Evolutionary conservation across 2,888 invertebrate species (phyloP).

Genomic region (Blastobasis adustella): DNA sequence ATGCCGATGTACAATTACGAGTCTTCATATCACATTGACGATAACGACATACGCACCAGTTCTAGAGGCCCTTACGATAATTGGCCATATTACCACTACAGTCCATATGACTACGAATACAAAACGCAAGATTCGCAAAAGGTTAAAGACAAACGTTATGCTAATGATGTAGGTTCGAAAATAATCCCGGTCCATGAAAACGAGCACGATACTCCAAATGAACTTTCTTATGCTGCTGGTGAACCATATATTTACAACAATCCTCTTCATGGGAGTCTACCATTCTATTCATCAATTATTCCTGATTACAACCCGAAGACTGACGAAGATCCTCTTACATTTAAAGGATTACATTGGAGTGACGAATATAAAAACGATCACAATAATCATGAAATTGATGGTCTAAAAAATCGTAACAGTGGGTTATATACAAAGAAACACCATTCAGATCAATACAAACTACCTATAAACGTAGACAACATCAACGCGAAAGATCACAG

Average conservation of each 20-base stretch:
- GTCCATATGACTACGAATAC: slow-evolving; percentile 43
- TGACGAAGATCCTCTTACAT: slow-evolving; percentile 42
- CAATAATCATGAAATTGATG: not conserved
- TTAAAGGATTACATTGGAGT: slow-evolving; percentile 45
- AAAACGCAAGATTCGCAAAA: slow-evolving; percentile 35
- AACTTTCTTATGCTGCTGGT: slow-evolving; percentile 11
- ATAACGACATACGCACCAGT: slow-evolving; percentile 48
- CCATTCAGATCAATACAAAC: slow-evolving; percentile 20
- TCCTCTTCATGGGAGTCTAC: slow-evolving; percentile 42
- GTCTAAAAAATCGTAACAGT: slow-evolving; percentile 5
- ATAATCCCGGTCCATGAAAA: slow-evolving; percentile 54
- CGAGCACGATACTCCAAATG: slow-evolving; percentile 29
- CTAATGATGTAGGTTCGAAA: slow-evolving; percentile 19
- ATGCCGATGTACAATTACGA: slow-evolving; percentile 20
- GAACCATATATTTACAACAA: slow-evolving; percentile 27
- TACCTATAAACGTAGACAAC: slow-evolving; percentile 4
- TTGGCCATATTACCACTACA: slow-evolving; percentile 49
- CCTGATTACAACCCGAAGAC: slow-evolving; percentile 50
- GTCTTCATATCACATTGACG: slow-evolving; percentile 36
- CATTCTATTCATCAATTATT: slow-evolving; percentile 51
- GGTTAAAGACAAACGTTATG: slow-evolving; percentile 50
- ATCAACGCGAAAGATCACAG: no score
- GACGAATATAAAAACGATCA: slow-evolving; percentile 36
- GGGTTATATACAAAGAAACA: slow-evolving; percentile 20
- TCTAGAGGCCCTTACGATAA: slow-evolving; percentile 34